These are phyloP conservation scores for Phaethon lepturus DNA, from an alignment of 2,113 vertebrate genomes.

Conservation along the genomic window DNA sequence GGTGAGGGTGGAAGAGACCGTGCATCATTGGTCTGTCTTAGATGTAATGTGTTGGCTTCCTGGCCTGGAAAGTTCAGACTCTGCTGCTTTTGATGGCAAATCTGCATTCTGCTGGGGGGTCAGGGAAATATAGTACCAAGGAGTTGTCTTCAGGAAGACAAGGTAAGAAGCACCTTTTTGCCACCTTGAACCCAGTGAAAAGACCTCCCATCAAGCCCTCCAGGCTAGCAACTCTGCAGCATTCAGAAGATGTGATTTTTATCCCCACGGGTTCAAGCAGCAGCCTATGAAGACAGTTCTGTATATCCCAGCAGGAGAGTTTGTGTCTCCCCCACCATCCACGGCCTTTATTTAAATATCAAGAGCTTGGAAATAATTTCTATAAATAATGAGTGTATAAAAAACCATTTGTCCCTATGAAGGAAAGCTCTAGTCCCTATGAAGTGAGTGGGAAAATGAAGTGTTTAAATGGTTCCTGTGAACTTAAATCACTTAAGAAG, in stretches of 20 bases:
- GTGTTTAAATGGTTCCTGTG: neutral
- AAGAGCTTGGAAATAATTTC: neutral
- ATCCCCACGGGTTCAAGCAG: neutral
- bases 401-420: fast-evolving
- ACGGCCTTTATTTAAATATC: neutral
- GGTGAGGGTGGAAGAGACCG: neutral
- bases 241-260: neutral
- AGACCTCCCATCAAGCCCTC: neutral
- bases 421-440: neutral
- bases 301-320: neutral
- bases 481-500: neutral
- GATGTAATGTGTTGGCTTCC: fast-evolving
- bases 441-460: too few relatives aligned
- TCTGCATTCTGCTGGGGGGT: neutral
- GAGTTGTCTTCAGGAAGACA: neutral
- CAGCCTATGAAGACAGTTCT: neutral
- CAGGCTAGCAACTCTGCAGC: neutral
- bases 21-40: neutral
- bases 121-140: neutral
- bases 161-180: neutral
- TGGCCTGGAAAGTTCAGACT: neutral
- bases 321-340: neutral
- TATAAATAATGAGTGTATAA: neutral
- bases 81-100: neutral
- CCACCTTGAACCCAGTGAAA: neutral